Conservation (phyloP, 1,140 invertebrate species). For the Drosophila cardini region DNA sequence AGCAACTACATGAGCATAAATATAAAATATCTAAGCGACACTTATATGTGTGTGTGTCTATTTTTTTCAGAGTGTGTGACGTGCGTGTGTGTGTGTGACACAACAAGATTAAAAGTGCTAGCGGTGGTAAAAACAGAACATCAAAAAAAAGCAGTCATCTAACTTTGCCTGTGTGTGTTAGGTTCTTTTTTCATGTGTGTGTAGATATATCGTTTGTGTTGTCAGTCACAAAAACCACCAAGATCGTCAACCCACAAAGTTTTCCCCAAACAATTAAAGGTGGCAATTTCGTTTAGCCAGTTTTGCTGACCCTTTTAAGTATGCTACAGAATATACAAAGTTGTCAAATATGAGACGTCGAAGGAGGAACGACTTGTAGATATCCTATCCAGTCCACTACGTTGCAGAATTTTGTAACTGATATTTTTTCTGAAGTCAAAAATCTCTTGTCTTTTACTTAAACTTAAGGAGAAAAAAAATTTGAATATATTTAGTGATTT, state of each 20-base stretch:
- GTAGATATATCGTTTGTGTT: background rate
- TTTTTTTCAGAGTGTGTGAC: conserved; percentile 32
- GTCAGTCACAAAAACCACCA: conserved; percentile 26
- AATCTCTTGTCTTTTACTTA: no score
- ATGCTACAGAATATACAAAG: background rate
- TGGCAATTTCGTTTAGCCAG: conserved; percentile 64
- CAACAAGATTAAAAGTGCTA: conserved; percentile 79
- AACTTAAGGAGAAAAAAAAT: no score
- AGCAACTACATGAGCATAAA: conserved; percentile 69
- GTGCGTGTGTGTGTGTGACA: conserved; percentile 35
- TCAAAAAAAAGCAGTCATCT: conserved; percentile 20
- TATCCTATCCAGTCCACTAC: conserved; percentile 8
- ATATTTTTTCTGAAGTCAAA: no score
- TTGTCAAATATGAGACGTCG: background rate
- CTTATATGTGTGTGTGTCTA: conserved; percentile 33
- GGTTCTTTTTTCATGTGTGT: background rate
- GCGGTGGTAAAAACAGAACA: conserved; percentile 46
- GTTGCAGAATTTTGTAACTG: no score
- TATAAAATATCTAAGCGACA: conserved; percentile 72
- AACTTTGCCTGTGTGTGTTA: conserved; percentile 12
- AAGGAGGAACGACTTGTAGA: background rate
- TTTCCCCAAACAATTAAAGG: conserved; percentile 72
- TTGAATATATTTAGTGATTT: no score
- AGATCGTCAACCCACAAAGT: conserved; percentile 30
- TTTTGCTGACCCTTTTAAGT: conserved; percentile 17